Conservation (phyloP, 1,140 invertebrate species). For the Zaprionus davidi region DNA sequence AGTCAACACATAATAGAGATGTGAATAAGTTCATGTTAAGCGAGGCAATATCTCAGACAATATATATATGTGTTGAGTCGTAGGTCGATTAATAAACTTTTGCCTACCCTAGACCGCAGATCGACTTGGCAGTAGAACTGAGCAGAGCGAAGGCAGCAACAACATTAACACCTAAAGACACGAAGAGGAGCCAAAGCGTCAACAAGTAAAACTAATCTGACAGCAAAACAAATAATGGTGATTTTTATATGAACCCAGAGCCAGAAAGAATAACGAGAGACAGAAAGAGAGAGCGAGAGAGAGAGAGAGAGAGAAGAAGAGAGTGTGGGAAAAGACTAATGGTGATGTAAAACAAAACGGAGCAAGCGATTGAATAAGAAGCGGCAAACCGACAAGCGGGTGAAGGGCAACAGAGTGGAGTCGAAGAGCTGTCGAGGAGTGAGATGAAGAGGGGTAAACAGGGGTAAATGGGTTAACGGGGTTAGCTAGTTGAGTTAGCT, state of each 20-base stretch:
- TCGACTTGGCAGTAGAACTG: background rate
- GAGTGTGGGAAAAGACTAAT: constrained; percentile 45
- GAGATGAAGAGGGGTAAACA: background rate
- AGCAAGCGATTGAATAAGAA: constrained; percentile 25
- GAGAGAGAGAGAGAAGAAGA: background rate
- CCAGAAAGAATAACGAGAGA: background rate
- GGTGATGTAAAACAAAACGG: constrained; percentile 60
- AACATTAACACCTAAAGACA: constrained; percentile 52
- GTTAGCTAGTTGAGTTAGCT: constrained; percentile 54
- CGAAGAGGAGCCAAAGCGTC: constrained; percentile 46
- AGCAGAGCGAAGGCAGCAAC: background rate
- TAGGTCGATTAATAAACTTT: constrained; percentile 32
- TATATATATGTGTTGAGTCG: background rate
- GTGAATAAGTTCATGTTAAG: background rate
- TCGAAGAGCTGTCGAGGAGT: too few relatives aligned
- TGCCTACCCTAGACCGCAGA: constrained; percentile 2
- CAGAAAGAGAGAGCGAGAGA: background rate
- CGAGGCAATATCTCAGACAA: constrained; percentile 23
- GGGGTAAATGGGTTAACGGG: constrained; percentile 29
- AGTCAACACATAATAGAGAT: background rate
- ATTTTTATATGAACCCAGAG: constrained; percentile 56
- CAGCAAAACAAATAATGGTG: constrained; percentile 72
- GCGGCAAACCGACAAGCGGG: constrained; percentile 4
- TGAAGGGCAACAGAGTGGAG: background rate
- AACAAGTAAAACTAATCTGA: constrained; percentile 77